Conservation (phyloP, 2,888 invertebrate genomes). For the Microctonus brassicae region DNA sequence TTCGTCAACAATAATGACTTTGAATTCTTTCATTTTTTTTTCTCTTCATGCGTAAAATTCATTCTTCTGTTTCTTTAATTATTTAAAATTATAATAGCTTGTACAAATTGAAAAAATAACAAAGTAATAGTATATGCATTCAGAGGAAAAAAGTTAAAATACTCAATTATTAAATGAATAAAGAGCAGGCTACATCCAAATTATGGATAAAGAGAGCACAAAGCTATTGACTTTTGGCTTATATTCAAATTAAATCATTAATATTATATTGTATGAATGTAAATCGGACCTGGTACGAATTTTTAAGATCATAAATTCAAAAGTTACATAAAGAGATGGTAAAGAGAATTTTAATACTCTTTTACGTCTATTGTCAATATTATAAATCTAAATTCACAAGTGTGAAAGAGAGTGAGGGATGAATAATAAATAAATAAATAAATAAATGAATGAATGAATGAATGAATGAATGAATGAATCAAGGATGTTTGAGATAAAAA, state of each 20-base stretch:
- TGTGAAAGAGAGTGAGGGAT: neutral
- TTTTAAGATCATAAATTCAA: neutral
- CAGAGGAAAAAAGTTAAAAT: neutral
- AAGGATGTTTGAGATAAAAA: neutral
- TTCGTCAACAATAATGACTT: neutral
- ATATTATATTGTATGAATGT: slow-evolving; percentile 31
- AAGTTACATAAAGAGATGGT: neutral
- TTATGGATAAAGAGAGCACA: slow-evolving; percentile 1
- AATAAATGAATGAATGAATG: too few relatives aligned
- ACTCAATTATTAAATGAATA: slow-evolving; percentile 16
- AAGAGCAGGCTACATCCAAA: neutral
- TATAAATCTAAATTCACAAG: neutral
- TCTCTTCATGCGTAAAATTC: neutral
- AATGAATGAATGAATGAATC: too few relatives aligned
- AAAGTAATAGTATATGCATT: neutral
- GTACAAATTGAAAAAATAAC: neutral
- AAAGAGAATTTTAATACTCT: neutral
- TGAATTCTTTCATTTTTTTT: too few relatives aligned
- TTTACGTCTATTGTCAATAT: neutral
- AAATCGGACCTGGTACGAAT: slow-evolving; percentile 10
- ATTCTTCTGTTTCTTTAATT: neutral
- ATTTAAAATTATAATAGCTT: neutral
- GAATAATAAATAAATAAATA: neutral
- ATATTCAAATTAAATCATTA: slow-evolving; percentile 13
- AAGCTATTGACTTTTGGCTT: slow-evolving; percentile 9